A percentile compares a stretch with the other conserved stretches of the same genome.
phyloP scores from a whole-genome alignment of 1,140 invertebrate genomes.

The Bombus polaris region DNA sequence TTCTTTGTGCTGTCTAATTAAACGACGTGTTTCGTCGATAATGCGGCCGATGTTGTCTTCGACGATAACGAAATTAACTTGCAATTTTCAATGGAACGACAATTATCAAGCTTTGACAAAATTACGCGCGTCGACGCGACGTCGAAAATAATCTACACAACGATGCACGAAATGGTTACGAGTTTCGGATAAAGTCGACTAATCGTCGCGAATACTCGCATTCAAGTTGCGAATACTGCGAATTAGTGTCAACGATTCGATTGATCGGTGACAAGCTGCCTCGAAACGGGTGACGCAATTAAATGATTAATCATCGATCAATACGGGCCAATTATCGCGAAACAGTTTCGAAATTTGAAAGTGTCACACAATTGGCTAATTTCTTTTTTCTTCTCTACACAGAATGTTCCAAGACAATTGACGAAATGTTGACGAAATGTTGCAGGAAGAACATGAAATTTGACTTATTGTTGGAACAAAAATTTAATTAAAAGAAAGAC shows the following conservation, averaged over 20 bases:
- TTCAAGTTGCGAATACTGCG: background rate
- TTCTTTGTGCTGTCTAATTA: background rate
- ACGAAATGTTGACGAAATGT: no score
- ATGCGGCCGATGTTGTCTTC: background rate
- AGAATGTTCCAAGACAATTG: background rate
- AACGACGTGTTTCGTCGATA: background rate
- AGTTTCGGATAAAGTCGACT: background rate
- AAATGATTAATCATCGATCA: slow-evolving; percentile 25
- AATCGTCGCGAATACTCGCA: background rate
- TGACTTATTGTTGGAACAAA: no score
- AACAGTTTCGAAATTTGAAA: no score
- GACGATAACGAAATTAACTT: slow-evolving; percentile 14
- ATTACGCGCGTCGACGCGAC: background rate
- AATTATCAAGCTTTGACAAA: background rate
- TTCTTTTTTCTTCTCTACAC: background rate
- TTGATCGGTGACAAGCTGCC: background rate
- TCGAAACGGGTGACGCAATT: background rate
- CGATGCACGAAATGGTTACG: background rate
- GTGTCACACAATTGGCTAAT: background rate
- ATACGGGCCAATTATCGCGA: background rate
- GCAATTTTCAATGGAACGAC: background rate
- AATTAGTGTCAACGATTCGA: background rate
- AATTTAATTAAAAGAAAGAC: no score
- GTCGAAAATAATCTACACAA: background rate
- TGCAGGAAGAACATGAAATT: no score